phyloP scores from a whole-genome alignment of 1,140 invertebrate species.

The Plutomurus gul region DNA sequence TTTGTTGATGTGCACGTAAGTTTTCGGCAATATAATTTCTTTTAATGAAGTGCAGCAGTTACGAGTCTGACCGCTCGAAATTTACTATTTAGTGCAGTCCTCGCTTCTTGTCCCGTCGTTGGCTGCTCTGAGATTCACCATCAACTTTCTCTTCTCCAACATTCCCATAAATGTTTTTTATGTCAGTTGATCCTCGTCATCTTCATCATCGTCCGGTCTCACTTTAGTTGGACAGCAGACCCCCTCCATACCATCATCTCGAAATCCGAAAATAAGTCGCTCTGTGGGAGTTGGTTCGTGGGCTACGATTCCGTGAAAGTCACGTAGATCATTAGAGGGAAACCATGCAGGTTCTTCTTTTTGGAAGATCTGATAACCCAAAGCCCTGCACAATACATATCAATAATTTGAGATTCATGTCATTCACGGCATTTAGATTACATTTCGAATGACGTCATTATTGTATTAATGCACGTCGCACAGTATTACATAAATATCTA shows the following conservation, averaged over 20 bases:
- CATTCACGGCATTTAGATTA: too few relatives aligned
- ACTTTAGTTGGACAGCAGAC: conserved; percentile 77
- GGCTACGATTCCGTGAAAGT: conserved; percentile 82
- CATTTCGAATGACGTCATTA: too few relatives aligned
- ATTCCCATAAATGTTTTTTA: neutral
- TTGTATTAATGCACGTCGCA: too few relatives aligned
- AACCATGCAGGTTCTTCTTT: conserved; percentile 91
- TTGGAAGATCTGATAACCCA: conserved; percentile 79
- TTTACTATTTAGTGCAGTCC: too few relatives aligned
- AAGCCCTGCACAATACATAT: conserved; percentile 63
- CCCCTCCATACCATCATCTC: conserved; percentile 78
- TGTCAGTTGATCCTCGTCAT: conserved; percentile 54
- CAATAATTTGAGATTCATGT: conserved; percentile 25
- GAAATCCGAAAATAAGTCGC: conserved; percentile 79
- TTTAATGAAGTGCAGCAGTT: too few relatives aligned
- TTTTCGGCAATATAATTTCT: too few relatives aligned
- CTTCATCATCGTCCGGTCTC: conserved; percentile 67
- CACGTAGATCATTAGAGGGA: conserved; percentile 81
- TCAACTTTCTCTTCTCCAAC: neutral
- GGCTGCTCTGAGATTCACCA: too few relatives aligned
- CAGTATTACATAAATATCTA: too few relatives aligned
- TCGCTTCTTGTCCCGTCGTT: too few relatives aligned
- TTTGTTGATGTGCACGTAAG: too few relatives aligned
- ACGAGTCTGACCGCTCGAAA: too few relatives aligned
- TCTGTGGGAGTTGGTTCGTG: conserved; percentile 79